phyloP scores from a whole-genome alignment of 2,113 vertebrate species.

The Python bivittatus region DNA sequence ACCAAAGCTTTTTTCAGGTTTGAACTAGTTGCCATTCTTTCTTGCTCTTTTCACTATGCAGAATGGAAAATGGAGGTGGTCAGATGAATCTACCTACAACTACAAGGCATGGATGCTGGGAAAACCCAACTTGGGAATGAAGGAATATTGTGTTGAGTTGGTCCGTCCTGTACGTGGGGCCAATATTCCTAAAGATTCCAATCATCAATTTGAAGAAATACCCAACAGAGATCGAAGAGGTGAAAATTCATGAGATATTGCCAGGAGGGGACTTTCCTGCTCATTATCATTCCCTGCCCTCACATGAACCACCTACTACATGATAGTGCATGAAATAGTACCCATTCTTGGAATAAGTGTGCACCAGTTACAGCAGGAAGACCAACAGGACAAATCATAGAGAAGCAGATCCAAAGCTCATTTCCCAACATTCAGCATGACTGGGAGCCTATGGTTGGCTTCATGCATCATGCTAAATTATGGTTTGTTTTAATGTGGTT shows the following conservation, averaged over 20 bases:
- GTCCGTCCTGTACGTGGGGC: not conserved
- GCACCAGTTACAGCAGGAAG: not conserved
- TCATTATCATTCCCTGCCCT: not conserved
- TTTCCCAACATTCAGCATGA: not conserved
- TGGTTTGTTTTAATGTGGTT: not conserved
- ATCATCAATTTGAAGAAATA: not conserved
- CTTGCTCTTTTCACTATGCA: not conserved
- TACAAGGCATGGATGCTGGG: not conserved
- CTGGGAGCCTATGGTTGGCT: not conserved
- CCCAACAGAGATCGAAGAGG: not conserved
- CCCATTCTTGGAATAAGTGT: not conserved
- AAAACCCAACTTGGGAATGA: not conserved
- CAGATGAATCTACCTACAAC: conserved; percentile 8
- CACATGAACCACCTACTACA: not conserved
- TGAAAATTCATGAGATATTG: not conserved
- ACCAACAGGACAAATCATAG: not conserved
- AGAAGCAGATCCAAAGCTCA: not conserved
- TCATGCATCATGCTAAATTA: not conserved
- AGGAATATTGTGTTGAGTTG: not conserved
- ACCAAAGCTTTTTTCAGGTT: not conserved
- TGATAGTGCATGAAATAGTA: not conserved
- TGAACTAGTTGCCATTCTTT: not conserved
- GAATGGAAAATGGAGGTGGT: conserved; percentile 18
- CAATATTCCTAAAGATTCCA: not conserved
- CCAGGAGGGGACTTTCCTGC: no score